phyloP scores from a whole-genome alignment of 1,140 invertebrate species.

The Mizuhopecten yessoensis region DNA sequence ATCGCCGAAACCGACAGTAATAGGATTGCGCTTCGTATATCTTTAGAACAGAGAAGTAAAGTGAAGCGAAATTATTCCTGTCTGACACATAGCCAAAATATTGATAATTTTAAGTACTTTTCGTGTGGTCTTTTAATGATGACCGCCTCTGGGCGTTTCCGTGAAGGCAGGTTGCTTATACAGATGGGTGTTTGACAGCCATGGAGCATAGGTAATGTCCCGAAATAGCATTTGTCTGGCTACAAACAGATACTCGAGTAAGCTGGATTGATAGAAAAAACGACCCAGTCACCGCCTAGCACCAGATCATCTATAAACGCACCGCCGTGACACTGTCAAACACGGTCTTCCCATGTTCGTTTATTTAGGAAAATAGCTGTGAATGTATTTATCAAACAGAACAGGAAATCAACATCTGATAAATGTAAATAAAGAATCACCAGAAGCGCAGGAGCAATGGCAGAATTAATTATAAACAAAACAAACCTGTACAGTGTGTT shows the following conservation, averaged over 20 bases:
- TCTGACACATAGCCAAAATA: not conserved
- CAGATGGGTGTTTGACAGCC: not conserved
- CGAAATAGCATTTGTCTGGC: constrained; percentile 10
- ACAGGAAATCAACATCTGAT: too few species aligned
- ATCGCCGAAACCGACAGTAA: not conserved
- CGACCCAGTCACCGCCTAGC: not conserved
- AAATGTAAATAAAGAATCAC: too few species aligned
- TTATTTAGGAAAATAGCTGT: too few species aligned
- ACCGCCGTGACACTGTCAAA: not conserved
- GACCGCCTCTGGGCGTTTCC: not conserved
- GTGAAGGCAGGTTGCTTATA: not conserved
- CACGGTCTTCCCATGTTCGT: not conserved
- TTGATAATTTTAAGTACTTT: not conserved
- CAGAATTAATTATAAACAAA: too few species aligned
- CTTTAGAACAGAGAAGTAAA: not conserved
- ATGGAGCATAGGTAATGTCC: not conserved
- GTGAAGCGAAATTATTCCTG: not conserved
- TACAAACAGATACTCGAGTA: not conserved
- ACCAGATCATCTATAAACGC: not conserved
- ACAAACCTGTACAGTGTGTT: too few species aligned
- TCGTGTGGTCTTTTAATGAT: not conserved
- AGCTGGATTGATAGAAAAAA: not conserved
- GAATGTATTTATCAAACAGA: too few species aligned
- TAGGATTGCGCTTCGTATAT: not conserved
- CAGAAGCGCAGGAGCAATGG: too few species aligned